Evolutionary conservation across 1,140 invertebrate genomes (phyloP).

Genomic region (Drosophila nasuta): DNA sequence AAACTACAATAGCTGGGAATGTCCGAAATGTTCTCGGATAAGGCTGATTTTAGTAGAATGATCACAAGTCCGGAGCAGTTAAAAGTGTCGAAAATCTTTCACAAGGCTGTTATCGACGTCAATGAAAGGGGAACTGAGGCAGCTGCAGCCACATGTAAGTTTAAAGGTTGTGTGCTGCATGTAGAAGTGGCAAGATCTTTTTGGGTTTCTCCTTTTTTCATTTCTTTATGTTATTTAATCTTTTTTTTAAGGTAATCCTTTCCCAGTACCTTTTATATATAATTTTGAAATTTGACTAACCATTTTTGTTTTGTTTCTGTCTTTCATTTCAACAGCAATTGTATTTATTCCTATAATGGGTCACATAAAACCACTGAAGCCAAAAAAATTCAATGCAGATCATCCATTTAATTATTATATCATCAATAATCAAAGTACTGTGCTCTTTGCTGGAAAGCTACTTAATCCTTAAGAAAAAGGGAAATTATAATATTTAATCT

Average conservation of each 20-base stretch:
- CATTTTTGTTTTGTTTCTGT: slow-evolving; percentile 37
- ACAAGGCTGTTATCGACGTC: slow-evolving; percentile 87
- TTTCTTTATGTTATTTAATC: slow-evolving; percentile 5
- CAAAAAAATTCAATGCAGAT: slow-evolving; percentile 42
- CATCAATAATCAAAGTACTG: slow-evolving; percentile 20
- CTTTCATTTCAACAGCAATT: slow-evolving; percentile 38
- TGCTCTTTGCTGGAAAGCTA: slow-evolving; percentile 53
- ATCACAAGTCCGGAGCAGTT: no score
- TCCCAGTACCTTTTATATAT: slow-evolving; percentile 1
- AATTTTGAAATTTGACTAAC: not conserved
- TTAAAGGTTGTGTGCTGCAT: slow-evolving; percentile 1
- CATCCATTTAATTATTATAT: slow-evolving; percentile 64
- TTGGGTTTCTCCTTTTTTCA: slow-evolving; percentile 26
- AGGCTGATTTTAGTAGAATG: no score
- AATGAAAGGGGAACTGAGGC: slow-evolving; percentile 85
- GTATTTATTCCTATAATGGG: slow-evolving; percentile 1
- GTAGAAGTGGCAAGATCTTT: not conserved
- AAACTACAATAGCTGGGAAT: slow-evolving; percentile 19
- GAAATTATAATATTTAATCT: not conserved
- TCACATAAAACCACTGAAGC: slow-evolving; percentile 42
- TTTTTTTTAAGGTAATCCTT: no score
- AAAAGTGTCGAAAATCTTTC: slow-evolving; percentile 82
- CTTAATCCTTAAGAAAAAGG: slow-evolving; percentile 7
- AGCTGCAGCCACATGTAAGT: slow-evolving; percentile 58
- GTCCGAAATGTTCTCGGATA: no score